Conservation (phyloP, 2,888 invertebrate genomes). For the Macrophya annulata region DNA sequence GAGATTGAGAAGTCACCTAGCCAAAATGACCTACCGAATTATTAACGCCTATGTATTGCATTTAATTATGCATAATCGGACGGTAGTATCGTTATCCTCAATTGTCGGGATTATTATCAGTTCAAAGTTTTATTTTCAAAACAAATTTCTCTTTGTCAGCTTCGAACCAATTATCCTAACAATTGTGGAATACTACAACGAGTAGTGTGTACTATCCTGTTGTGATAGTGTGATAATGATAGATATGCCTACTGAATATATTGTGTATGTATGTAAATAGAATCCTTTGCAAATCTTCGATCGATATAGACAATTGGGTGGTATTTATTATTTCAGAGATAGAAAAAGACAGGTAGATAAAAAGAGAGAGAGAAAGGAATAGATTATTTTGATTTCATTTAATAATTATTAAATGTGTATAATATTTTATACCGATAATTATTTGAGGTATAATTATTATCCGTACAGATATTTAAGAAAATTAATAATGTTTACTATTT, state of each 20-base stretch:
- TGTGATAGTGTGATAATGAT: conserved; percentile 63
- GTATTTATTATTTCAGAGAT: conserved; percentile 54
- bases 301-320: conserved; percentile 55
- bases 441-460: not conserved
- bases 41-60: conserved; percentile 19
- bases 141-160: not conserved
- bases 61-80: conserved; percentile 18
- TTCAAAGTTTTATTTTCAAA: not conserved
- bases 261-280: conserved; percentile 75
- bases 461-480: not conserved
- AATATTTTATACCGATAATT: conserved; percentile 28
- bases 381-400: conserved; percentile 58
- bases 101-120: conserved; percentile 10
- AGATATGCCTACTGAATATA: conserved; percentile 64
- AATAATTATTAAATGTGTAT: conserved; percentile 42
- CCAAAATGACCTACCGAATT: conserved; percentile 47
- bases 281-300: conserved; percentile 62
- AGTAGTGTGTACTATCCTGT: conserved; percentile 58
- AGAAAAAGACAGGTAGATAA: conserved; percentile 55
- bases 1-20: conserved; percentile 17
- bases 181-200: conserved; percentile 56
- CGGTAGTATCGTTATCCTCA: conserved; percentile 18
- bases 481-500: not conserved
- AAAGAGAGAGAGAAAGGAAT: conserved; percentile 45
- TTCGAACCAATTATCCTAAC: conserved; percentile 25